Percentiles rank a stretch among this genome's conserved stretches.
These are phyloP conservation scores for Nansenia antarctica DNA, from an alignment of 2,113 vertebrate genomes.

Conservation along the genomic window DNA sequence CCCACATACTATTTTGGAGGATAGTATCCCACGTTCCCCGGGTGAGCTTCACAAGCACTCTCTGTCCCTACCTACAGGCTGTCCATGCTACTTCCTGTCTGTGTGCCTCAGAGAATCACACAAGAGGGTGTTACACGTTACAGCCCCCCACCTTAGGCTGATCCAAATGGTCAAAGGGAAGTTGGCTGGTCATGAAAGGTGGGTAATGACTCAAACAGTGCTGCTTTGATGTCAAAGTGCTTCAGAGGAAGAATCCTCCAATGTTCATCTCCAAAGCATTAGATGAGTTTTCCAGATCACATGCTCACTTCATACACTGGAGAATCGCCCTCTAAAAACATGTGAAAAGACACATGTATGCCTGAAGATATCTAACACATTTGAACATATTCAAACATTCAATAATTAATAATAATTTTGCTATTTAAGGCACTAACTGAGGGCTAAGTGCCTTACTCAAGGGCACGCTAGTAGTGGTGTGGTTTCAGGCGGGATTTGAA, in stretches of 20 bases:
- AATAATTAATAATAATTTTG: too few species aligned
- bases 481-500: too few species aligned
- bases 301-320: background rate
- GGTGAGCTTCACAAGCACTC: slow-evolving; percentile 14
- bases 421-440: too few species aligned
- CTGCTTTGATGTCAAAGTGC: background rate
- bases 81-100: slow-evolving; percentile 2
- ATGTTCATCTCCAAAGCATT: background rate
- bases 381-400: background rate
- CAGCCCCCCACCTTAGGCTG: background rate
- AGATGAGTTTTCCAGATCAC: background rate
- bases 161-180: slow-evolving; percentile 12
- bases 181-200: background rate
- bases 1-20: background rate
- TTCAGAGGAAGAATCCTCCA: background rate
- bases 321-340: background rate
- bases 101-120: background rate
- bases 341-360: background rate
- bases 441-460: too few species aligned
- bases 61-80: background rate
- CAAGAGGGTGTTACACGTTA: background rate
- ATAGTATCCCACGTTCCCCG: background rate
- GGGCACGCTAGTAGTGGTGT: too few species aligned
- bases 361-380: background rate
- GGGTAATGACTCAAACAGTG: background rate